Evolutionary conservation across 2,797 vertebrate genomes (phyloP).

Genomic region (Peromyscus attwateri): DNA sequence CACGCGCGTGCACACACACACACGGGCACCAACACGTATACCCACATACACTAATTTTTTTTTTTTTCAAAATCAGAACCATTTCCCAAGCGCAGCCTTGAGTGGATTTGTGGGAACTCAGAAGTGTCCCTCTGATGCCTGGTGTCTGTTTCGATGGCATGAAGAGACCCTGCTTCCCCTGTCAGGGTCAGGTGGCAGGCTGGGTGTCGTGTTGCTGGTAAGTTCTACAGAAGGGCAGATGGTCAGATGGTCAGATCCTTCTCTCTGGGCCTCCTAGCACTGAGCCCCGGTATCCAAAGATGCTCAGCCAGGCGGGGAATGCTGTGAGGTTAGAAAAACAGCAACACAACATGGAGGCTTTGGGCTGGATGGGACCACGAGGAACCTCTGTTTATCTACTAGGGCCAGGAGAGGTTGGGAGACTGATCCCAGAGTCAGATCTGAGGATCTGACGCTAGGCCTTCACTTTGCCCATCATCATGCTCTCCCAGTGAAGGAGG

Average conservation of each 20-base stretch:
- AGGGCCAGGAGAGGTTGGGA: conserved; percentile 4
- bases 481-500: neutral
- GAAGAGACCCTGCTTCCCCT: neutral
- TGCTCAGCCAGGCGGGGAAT: neutral
- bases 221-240: neutral
- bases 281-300: neutral
- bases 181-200: neutral
- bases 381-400: neutral
- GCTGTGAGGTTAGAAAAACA: neutral
- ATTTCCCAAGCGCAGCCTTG: neutral
- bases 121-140: neutral
- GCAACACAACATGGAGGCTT: neutral
- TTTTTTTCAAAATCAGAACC: neutral
- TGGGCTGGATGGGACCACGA: neutral
- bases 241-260: neutral
- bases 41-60: neutral
- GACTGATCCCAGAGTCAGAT: neutral
- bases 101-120: neutral
- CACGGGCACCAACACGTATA: neutral
- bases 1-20: neutral
- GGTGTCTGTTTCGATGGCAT: neutral
- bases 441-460: neutral
- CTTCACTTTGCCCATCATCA: neutral
- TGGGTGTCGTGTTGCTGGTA: neutral
- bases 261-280: neutral